A percentile compares a stretch with the other conserved stretches of the same genome.
phyloP scores from a whole-genome alignment of 2,113 vertebrate species.

The Merops nubicus region DNA sequence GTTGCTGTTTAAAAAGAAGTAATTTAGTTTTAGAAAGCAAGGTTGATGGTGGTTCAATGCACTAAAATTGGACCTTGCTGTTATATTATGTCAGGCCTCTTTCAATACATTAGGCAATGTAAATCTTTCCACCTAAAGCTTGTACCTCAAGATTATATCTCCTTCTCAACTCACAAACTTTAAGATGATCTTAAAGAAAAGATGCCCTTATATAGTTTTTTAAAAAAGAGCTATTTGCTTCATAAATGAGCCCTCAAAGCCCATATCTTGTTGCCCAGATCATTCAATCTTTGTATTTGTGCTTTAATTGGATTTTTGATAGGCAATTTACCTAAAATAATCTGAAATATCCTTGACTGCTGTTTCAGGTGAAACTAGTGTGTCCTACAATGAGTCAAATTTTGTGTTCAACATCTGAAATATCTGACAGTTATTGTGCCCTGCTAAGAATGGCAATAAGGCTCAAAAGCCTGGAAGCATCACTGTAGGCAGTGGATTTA shows the following conservation, averaged over 20 bases:
- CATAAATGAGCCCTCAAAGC: not conserved
- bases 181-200: not conserved
- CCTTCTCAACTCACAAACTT: not conserved
- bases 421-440: not conserved
- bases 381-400: not conserved
- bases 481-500: not conserved
- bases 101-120: not conserved
- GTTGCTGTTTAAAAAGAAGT: not conserved
- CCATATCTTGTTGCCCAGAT: not conserved
- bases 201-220: not conserved
- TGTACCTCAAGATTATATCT: not conserved
- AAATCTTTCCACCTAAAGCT: not conserved
- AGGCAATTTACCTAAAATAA: not conserved
- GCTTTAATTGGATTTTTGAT: not conserved
- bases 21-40: not conserved
- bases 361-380: not conserved
- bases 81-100: not conserved
- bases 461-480: not conserved
- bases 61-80: not conserved
- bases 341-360: not conserved
- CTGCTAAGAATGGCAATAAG: not conserved
- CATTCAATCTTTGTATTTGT: not conserved
- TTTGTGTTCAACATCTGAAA: not conserved
- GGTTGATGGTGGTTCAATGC: not conserved
- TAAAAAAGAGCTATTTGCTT: not conserved